Base-by-base conservation (phyloP, 2,797 vertebrate species). In the Manis crassicaudata region DNA sequence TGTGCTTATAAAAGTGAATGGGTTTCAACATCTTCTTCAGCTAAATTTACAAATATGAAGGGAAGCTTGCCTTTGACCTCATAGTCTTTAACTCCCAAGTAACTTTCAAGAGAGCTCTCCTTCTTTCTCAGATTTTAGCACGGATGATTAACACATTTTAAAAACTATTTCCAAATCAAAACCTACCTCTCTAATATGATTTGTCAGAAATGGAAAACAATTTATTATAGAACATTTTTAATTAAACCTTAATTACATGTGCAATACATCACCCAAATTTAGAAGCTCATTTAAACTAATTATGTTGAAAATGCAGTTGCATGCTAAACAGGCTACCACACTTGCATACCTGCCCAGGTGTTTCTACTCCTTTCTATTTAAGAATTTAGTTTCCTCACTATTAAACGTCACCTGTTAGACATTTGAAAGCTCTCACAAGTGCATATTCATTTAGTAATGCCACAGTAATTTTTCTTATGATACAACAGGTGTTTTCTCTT, bases 221-320 rank as follows among this genome's bases (percentile, higher is more conserved):
- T 98, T 98, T 98, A 98, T 98, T 98, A 98, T 92, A 96, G 97
- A 98, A 96, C 97, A 97, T 97, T 98, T 97, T 98, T 95, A 98
- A 98, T 98, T 98, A 97, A 97, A 97, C 97, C 97, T 98, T 97
- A 98, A 98, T 98, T 98, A 98, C 96, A 97, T 97, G 97, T 98
- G 97, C 97, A 95, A 96, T 88, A 77, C 88, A 97, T 94, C 72
- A 97, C 29, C 95, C 97, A 97, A 96, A 98, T 98, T 98, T 98
- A 97, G 97, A 96, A 98, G 98, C 98, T 72, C 29, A 92, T 73
- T 98, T 97, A 92, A 96, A 76, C 97, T 94, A 72, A 83, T 97
- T 98, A 97, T 90, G 90, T 91, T 94, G 94, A 96, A 96, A 96
- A 97, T 95, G 92, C 96, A 97, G 95, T 98, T 81, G 60, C 92